Evolutionary conservation across 2,888 invertebrate species (phyloP), one percentile per base, ranked within the genome.

Genomic region (Osmoderma eremita): DNA sequence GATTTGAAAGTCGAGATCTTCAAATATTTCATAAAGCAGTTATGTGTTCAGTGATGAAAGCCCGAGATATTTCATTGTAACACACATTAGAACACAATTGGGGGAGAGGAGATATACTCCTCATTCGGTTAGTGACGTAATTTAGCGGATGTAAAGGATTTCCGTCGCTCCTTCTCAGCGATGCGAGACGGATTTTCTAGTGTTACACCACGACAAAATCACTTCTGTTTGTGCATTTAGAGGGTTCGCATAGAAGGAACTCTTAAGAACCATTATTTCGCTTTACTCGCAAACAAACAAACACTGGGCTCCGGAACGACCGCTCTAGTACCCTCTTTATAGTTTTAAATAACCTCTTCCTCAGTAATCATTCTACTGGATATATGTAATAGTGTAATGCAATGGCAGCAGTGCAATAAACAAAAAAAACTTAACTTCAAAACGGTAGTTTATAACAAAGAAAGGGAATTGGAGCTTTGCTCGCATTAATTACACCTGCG

Each of bases 201-300:
- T 30, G 12, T 49, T 20, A 49, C 53, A 15, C 13, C 30, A 17
- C 36, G 10, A 17, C 17, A 36, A 53, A 53, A 36, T 53, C 53
- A 15, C 15, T 53, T 53, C 8, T 53, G 53, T 53, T 51, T 51
- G 30, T 51, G 30, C 15, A 51, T 51, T 51, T 51, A 51, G 22
- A 13, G 30, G 30, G 30, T 36, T 53, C 36, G 38, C 18, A 36
- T 2, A 53, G 36, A 10, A 30, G 15, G 36, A 17, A 53, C 53
- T 36, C 10, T 53, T 36, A 12, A 17, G 36, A 8, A 3, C 36
- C 15, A 36, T 53, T 53, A 30, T 53, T 53, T 17, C 3, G 15
- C 36, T 10, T 17, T 53, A 10, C 30, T 30, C n/a, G 1, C 5
- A 6, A n/a, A 36, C 4, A 22, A 53, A 36, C 22, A 53, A 53